Evolutionary conservation across 2,797 vertebrate genomes (phyloP), one percentile per base, ranked within the genome.

Genomic region (Todus mexicanus): DNA sequence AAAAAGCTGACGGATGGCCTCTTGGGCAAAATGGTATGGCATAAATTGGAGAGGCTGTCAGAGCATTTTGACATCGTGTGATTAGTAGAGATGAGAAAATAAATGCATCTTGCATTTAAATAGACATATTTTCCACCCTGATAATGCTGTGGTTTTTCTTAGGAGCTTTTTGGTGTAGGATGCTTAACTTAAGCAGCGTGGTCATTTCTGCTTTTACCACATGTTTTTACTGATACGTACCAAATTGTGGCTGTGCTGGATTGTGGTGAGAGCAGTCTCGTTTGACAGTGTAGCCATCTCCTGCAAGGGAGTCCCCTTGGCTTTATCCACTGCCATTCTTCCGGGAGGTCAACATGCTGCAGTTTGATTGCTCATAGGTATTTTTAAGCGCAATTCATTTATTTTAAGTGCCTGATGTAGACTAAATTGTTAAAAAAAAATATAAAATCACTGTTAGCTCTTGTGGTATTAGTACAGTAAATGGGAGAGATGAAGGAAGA

Each of bases 191-290:
- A 18, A 70, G 47, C 38, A 42, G 16, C 25, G 56, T 78, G 66
- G 85, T 84, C 38, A 75, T 33, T 65, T 92, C 59, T 85, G 47
- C 50, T 47, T 69, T 47, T 43, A 7, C 70, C 73, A 42, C 87
- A 21, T 93, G 94, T 85, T 92, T 89, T 70, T 73, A 63, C 70
- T 90, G 95, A 96, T 96, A 96, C 0, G 11, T 61, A 29, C 75
- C 23, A 40, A 89, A 37, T 23, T 61, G 61, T 74, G 82, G n/a
- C 53, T 68, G 33, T 33, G 42, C 23, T 88, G 88, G 70, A 5
- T 25, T 84, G 92, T 54, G 76, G 73, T 48, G 47, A 61, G 68
- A 82, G 60, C 47, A 92, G 38, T 29, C 75, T 61, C 27, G 20
- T 71, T 71, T 65, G 79, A 80, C 75, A 89, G 61, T 31, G 7